These are phyloP conservation scores for Sceloporus undulatus DNA, from an alignment of 2,113 vertebrate genomes.

Conservation along the genomic window DNA sequence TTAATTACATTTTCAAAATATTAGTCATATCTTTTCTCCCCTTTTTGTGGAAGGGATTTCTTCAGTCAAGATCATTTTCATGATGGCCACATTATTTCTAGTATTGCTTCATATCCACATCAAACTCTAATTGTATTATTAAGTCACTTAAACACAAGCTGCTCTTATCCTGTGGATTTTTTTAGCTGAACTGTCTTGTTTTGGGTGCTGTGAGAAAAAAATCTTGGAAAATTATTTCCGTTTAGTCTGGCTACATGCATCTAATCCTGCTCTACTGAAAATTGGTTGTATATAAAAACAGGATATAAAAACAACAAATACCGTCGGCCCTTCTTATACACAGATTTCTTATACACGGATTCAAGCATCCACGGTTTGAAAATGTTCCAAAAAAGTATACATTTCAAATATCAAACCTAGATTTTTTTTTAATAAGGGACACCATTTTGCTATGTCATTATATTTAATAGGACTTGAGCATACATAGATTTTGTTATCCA, in stretches of 20 bases:
- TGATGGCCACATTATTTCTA: slow-evolving; percentile 23
- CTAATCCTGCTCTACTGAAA: not conserved
- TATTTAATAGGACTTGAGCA: too few relatives aligned
- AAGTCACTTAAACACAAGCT: not conserved
- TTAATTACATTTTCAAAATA: slow-evolving; percentile 65
- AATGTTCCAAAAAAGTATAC: too few relatives aligned
- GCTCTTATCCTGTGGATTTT: slow-evolving; percentile 1
- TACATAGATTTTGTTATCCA: too few relatives aligned
- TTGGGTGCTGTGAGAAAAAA: not conserved
- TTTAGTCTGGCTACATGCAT: not conserved
- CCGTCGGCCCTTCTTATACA: too few relatives aligned
- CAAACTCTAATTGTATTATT: slow-evolving; percentile 14
- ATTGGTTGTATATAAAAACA: too few relatives aligned
- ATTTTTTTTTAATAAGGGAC: too few relatives aligned
- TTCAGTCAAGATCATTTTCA: slow-evolving; percentile 28
- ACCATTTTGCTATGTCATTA: too few relatives aligned
- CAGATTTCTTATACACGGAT: too few relatives aligned
- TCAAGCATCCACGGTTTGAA: too few relatives aligned
- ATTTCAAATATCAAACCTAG: too few relatives aligned
- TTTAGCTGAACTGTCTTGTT: not conserved
- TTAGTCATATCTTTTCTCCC: slow-evolving; percentile 19
- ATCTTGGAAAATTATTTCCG: not conserved
- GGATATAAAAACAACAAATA: too few relatives aligned
- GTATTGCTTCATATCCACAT: slow-evolving; percentile 28
- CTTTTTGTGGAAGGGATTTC: slow-evolving; percentile 37